Evolutionary conservation across 2,797 vertebrate genomes (phyloP), one percentile per base, ranked within the genome.

Genomic region (Alfaro cultratus): DNA sequence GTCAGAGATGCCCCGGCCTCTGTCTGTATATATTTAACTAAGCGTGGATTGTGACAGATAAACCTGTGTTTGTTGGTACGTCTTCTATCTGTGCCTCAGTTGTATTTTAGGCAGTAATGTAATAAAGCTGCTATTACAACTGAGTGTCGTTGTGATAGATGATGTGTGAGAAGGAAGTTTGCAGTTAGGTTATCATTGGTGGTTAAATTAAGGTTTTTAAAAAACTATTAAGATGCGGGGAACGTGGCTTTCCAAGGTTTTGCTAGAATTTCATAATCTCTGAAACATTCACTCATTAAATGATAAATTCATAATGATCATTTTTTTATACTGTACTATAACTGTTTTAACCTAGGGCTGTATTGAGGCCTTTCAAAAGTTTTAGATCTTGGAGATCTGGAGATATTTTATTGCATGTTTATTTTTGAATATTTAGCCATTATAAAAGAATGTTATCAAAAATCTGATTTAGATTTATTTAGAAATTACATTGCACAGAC

Each of bases 41-140:
- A 86, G 84, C 51, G 75, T 74, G 76, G 78, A 86, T 80, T 84
- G 84, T 87, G 86, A 88, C 31, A 53, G 83, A 83, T 55, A 73
- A 75, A 78, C 75, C 67, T 79, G 73, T 83, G 62, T 74, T 71
- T 80, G 67, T 85, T 23, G 36, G 18, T 68, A 21, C 21, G 1
- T 41, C 83, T 88, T 73, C 49, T 83, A 67, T 76, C 70, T 67
- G 29, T 67, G 73, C 85, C 81, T 82, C 84, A n/a, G 45, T 85
- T 87, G 82, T 85, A 82, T 75, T 81, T 84, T 84, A 84, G 80
- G 81, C 83, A 83, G 75, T 85, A 88, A 90, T 88, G 84, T 74
- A 89, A 87, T 88, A 81, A 89, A 88, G 45, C 45, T 45, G 47
- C 87, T 90, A 79, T 85, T 90, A 85, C 77, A 80, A 73, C 75